Base-by-base conservation (phyloP, 2,888 invertebrate species). In the Anthophora plumipes region DNA sequence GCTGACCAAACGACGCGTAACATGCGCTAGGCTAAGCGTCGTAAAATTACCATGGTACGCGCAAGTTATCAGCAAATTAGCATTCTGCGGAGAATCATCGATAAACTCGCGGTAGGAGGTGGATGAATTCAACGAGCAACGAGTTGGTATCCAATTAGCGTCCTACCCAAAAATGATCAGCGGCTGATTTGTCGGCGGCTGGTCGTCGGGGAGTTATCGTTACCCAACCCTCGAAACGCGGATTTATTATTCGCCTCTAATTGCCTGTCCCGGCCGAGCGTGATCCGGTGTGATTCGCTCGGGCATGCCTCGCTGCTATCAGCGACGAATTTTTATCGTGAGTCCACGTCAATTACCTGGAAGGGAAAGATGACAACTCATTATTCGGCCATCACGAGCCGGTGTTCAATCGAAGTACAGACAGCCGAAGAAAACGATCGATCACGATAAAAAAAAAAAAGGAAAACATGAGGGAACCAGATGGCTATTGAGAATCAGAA, bases 101-200 rank as follows among this genome's bases (percentile, higher is more conserved):
- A 70, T 66, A 79, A 79, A 82, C 69, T 78, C 41, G n/a, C 11
- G 14, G 25, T 46, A n/a, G n/a, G 25, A 20, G 20, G 43, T 14
- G 43, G 9, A 5, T 43, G 7, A 12, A 14, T 0, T n/a, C 60
- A 22, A 14, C n/a, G 39, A 54, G 60, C 55, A 63, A 55, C 20
- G 39, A 48, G 55, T 59, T 66, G 60, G 63, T 74, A 59, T 84
- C 84, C 85, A 85, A 85, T 85, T 85, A 85, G 84, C 77, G 66
- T 64, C 67, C 50, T 67, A 83, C 77, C 84, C n/a, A 84, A 84
- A 84, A 84, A 83, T 83, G 80, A 83, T 80, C 77, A 64, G 59
- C 66, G 77, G 8, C 72, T 64, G 77, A 80, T 76, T 76, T 61
- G 80, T 64, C 64, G 37, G 43, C n/a, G n/a, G 43, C 12, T 17